Percentiles rank a stretch among this genome's conserved stretches.
Evolutionary conservation across 2,888 invertebrate genomes (phyloP).

Genomic region (Oligia latruncula): DNA sequence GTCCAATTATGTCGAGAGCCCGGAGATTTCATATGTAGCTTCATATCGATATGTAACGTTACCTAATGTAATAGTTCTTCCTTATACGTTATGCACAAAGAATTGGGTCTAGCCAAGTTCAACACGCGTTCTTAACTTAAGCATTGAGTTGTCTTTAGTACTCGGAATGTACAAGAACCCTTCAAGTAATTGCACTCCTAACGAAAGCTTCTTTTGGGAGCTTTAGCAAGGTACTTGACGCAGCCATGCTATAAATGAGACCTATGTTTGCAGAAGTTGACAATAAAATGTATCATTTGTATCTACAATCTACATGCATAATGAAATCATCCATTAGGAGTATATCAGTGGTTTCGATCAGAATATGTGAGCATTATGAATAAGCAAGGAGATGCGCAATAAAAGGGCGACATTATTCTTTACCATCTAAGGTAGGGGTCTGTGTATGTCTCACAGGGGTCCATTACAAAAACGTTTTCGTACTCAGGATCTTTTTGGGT

Average conservation of each 20-base stretch:
- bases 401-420: constrained; percentile 74
- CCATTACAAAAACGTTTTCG: constrained; percentile 75
- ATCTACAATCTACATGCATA: constrained; percentile 26
- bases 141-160: background rate
- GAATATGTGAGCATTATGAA: constrained; percentile 59
- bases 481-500: constrained; percentile 77
- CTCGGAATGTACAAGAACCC: background rate
- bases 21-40: constrained; percentile 54
- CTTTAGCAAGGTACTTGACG: constrained; percentile 12
- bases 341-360: constrained; percentile 44
- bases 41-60: constrained; percentile 30
- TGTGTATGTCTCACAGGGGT: constrained; percentile 76
- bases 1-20: constrained; percentile 77
- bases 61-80: constrained; percentile 16
- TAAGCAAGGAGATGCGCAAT: constrained; percentile 70
- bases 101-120: background rate
- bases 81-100: background rate
- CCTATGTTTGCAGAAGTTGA: constrained; percentile 1
- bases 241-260: background rate
- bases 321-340: constrained; percentile 37
- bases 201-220: background rate
- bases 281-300: constrained; percentile 24
- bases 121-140: background rate
- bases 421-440: constrained; percentile 71
- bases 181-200: background rate